These are phyloP conservation scores for Torymus texanus DNA, from an alignment of 2,888 invertebrate genomes.

Conservation along the genomic window DNA sequence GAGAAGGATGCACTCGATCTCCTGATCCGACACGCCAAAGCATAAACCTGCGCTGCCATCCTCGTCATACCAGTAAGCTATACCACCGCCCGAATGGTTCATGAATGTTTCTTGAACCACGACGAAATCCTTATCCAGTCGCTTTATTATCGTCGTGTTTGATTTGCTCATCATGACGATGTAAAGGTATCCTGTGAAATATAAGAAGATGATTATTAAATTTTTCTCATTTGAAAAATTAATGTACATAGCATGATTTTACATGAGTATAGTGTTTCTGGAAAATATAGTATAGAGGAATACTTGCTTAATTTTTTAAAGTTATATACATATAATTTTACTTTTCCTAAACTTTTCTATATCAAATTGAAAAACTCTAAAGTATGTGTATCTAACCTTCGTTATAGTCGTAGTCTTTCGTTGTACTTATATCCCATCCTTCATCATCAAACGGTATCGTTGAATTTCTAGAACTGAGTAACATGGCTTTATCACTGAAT, in stretches of 20 bases:
- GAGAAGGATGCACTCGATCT: slow-evolving; percentile 34
- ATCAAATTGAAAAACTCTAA: no score
- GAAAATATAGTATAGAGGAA: no score
- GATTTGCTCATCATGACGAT: slow-evolving; percentile 12
- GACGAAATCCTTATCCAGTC: slow-evolving; percentile 15
- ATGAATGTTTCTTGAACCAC: neutral
- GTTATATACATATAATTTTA: no score
- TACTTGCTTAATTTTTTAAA: no score
- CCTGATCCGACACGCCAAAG: slow-evolving; percentile 27
- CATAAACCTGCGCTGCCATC: slow-evolving; percentile 33
- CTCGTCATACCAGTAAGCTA: slow-evolving; percentile 40
- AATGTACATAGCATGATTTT: no score
- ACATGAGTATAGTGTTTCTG: no score
- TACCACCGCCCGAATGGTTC: slow-evolving; percentile 32
- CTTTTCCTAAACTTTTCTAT: no score
- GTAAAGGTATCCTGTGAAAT: slow-evolving; percentile 25
- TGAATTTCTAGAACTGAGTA: neutral
- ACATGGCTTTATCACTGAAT: slow-evolving; percentile 25
- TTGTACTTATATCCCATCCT: slow-evolving; percentile 21
- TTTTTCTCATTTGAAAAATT: no score
- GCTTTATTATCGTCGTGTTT: slow-evolving; percentile 18
- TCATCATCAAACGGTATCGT: slow-evolving; percentile 22
- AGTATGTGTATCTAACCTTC: slow-evolving; percentile 25
- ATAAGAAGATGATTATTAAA: no score
- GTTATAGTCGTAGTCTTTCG: slow-evolving; percentile 16